Base-by-base conservation (phyloP, 2,888 invertebrate genomes). In the Acronicta aceris region DNA sequence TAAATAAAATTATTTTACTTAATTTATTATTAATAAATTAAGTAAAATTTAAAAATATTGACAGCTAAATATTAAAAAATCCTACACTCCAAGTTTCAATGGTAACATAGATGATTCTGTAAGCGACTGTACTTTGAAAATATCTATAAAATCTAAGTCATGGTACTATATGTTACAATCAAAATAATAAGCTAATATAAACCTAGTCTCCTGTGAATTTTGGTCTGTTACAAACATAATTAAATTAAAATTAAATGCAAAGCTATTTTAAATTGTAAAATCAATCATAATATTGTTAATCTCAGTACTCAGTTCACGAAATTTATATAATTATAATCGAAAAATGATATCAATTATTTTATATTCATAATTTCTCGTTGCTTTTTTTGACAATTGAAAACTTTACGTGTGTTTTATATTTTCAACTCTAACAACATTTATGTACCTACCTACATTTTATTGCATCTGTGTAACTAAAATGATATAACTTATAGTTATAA, bases 81-180 rank as follows among this genome's bases (percentile, higher is more conserved):
- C 12, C 10, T 38, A n/a, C 10, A 36, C 52, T 8, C 38, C 9
- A 51, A 41, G 9, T 15, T 48, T 45, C 13, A 12, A 51, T 59
- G 52, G 66, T 71, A 59, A 67, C 52, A 52, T 38, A 53, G 55
- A 45, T 36, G 60, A 45, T 62, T 56, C 52, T 65, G 52, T 40
- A 56, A 60, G 33, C 66, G 51, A 69, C 59, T 66, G 50, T 57
- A 76, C 53, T 47, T 59, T 36, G 25, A 57, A 45, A 62, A 68
- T 53, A 54, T 43, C 61, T 55, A 60, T 60, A 71, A 71, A 76
- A 71, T 69, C 72, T 79, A 81, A 65, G 64, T 65, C 69, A 68
- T 67, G 71, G 66, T 62, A 61, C 60, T 76, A 76, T 61, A 16
- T 71, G 63, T 69, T 70, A 65, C 55, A 64, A 48, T 48, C 43